Evolutionary conservation across 1,140 invertebrate genomes (phyloP).

Genomic region (Dolichoris vasculosae): DNA sequence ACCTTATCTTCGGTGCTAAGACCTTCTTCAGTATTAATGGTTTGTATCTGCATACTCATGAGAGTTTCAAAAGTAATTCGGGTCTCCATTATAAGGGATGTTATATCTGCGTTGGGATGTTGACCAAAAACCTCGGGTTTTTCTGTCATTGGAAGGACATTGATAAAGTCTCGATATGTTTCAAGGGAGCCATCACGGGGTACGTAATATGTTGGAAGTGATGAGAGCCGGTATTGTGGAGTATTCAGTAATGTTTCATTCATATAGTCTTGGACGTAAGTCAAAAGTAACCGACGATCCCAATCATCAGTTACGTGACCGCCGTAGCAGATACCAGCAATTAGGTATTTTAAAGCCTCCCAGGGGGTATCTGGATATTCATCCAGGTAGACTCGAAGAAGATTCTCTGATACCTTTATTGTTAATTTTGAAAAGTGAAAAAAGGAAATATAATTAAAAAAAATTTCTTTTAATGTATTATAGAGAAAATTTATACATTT

Average conservation of each 20-base stretch:
- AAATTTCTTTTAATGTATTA: background rate
- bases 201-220: slow-evolving; percentile 84
- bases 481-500: background rate
- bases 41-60: slow-evolving; percentile 85
- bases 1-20: slow-evolving; percentile 84
- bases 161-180: slow-evolving; percentile 86
- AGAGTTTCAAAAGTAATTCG: slow-evolving; percentile 86
- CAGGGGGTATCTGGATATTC: slow-evolving; percentile 90
- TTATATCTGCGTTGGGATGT: slow-evolving; percentile 93
- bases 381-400: slow-evolving; percentile 87
- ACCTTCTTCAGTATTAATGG: slow-evolving; percentile 73
- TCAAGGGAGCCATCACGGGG: slow-evolving; percentile 87
- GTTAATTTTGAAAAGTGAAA: background rate
- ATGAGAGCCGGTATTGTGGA: slow-evolving; percentile 82
- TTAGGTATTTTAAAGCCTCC: slow-evolving; percentile 92
- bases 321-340: slow-evolving; percentile 95
- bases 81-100: slow-evolving; percentile 86
- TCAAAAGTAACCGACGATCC: slow-evolving; percentile 87
- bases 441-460: background rate
- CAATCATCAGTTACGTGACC: slow-evolving; percentile 96
- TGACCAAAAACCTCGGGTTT: slow-evolving; percentile 90
- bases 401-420: slow-evolving; percentile 84
- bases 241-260: slow-evolving; percentile 80
- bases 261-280: slow-evolving; percentile 89
- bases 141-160: slow-evolving; percentile 83